Evolutionary conservation across 2,113 vertebrate genomes (phyloP).

Genomic region (Caracal caracal): DNA sequence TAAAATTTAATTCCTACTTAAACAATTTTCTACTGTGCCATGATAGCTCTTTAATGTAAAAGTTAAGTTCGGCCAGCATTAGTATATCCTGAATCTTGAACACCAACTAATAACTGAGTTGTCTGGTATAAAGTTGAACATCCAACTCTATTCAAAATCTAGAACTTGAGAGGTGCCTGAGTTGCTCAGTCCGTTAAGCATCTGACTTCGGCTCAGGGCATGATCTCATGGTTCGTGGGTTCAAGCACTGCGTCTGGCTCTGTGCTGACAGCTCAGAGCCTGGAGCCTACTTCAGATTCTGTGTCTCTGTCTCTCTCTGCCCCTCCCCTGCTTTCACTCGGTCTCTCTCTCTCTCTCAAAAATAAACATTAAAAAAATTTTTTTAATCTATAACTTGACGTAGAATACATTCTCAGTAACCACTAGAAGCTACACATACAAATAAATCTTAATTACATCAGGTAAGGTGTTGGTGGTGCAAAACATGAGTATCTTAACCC

Average conservation of each 20-base stretch:
- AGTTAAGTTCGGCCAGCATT: slow-evolving; percentile 33
- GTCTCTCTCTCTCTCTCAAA: too few relatives aligned
- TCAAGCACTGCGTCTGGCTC: too few relatives aligned
- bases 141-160: not conserved
- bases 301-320: too few relatives aligned
- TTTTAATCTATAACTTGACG: not conserved
- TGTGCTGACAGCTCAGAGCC: too few relatives aligned
- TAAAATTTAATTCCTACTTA: not conserved
- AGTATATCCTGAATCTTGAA: slow-evolving; percentile 23
- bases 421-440: not conserved
- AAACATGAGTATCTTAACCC: not conserved
- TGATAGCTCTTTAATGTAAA: not conserved
- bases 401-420: slow-evolving; percentile 17
- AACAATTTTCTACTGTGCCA: not conserved
- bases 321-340: too few relatives aligned
- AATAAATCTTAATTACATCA: slow-evolving; percentile 47
- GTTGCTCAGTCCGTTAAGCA: too few relatives aligned
- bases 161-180: not conserved
- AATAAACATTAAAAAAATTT: too few relatives aligned
- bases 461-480: not conserved
- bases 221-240: too few relatives aligned
- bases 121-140: not conserved
- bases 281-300: too few relatives aligned
- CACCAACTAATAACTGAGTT: slow-evolving; percentile 1
- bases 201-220: too few relatives aligned